These are phyloP conservation scores for Eutrigla gurnardus DNA, from an alignment of 2,797 vertebrate genomes.

Conservation along the genomic window DNA sequence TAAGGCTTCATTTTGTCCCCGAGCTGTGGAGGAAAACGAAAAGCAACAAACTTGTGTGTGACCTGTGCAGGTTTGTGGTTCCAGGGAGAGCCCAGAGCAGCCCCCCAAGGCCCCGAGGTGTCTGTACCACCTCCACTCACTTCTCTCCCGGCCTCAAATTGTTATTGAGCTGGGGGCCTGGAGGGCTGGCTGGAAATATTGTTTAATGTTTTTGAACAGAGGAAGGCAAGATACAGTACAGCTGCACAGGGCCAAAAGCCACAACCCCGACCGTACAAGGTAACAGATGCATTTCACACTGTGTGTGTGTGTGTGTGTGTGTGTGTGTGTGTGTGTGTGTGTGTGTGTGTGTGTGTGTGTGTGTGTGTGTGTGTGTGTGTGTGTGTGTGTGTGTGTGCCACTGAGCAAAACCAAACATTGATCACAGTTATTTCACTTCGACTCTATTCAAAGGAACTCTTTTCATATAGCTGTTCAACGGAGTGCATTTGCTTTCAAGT, in stretches of 20 bases:
- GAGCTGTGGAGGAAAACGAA: slow-evolving; percentile 79
- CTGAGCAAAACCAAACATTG: slow-evolving; percentile 48
- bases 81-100: slow-evolving; percentile 77
- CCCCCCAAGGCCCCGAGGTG: slow-evolving; percentile 79
- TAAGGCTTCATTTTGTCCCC: slow-evolving; percentile 90
- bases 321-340: slow-evolving; percentile 11
- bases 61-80: slow-evolving; percentile 84
- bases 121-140: slow-evolving; percentile 80
- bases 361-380: neutral
- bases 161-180: slow-evolving; percentile 84
- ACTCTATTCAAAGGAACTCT: slow-evolving; percentile 32
- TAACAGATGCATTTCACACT: slow-evolving; percentile 42
- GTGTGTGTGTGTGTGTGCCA: slow-evolving; percentile 37
- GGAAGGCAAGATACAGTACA: slow-evolving; percentile 71
- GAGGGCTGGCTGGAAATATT: slow-evolving; percentile 83
- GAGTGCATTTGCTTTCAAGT: slow-evolving; percentile 61
- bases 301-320: slow-evolving; percentile 34
- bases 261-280: slow-evolving; percentile 64
- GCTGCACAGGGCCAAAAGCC: slow-evolving; percentile 70
- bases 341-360: slow-evolving; percentile 33
- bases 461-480: slow-evolving; percentile 33
- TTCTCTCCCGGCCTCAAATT: slow-evolving; percentile 82
- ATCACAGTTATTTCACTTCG: slow-evolving; percentile 55
- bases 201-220: slow-evolving; percentile 81
- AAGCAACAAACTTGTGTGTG: slow-evolving; percentile 85